A percentile compares a stretch with the other conserved stretches of the same genome.
Evolutionary conservation across 2,797 vertebrate species (phyloP).

Genomic region (Notolepis coatsorum): DNA sequence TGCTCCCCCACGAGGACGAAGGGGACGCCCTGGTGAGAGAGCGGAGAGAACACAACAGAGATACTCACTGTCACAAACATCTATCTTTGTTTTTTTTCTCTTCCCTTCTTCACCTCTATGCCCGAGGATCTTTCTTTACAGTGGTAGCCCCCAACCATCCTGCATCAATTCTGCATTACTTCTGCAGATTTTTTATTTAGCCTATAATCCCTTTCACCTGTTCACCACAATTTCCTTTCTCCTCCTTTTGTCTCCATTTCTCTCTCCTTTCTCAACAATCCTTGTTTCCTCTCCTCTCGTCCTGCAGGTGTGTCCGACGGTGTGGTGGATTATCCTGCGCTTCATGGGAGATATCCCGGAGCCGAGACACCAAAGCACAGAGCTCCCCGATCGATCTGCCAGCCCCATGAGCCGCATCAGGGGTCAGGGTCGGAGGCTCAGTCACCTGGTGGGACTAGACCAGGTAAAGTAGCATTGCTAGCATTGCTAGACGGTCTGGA

Average conservation of each 20-base stretch:
- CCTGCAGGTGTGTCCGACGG: constrained; percentile 85
- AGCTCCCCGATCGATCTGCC: too few relatives aligned
- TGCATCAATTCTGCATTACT: too few relatives aligned
- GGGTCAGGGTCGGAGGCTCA: constrained; percentile 68
- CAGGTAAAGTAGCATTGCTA: constrained; percentile 72
- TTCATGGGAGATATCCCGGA: constrained; percentile 96
- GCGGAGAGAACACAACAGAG: not conserved
- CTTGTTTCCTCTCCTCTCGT: not conserved
- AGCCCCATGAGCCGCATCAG: constrained; percentile 36
- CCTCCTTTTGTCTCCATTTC: not conserved
- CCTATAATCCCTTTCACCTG: too few relatives aligned
- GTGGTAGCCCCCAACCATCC: too few relatives aligned
- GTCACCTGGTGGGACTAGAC: constrained; percentile 79
- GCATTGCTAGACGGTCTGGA: too few relatives aligned
- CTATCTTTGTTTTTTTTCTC: not conserved
- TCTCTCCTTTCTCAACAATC: not conserved
- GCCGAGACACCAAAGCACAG: too few relatives aligned
- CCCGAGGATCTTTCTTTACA: too few relatives aligned
- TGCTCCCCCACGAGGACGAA: constrained; percentile 91
- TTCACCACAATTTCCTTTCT: not conserved
- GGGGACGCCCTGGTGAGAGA: constrained; percentile 83
- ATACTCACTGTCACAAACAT: not conserved
- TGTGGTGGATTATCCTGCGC: constrained; percentile 91
- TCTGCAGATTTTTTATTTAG: too few relatives aligned
- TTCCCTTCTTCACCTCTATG: not conserved